Evolutionary conservation across 2,113 vertebrate genomes (phyloP), one percentile per base, ranked within the genome.

Genomic region (Charadrius vociferus): DNA sequence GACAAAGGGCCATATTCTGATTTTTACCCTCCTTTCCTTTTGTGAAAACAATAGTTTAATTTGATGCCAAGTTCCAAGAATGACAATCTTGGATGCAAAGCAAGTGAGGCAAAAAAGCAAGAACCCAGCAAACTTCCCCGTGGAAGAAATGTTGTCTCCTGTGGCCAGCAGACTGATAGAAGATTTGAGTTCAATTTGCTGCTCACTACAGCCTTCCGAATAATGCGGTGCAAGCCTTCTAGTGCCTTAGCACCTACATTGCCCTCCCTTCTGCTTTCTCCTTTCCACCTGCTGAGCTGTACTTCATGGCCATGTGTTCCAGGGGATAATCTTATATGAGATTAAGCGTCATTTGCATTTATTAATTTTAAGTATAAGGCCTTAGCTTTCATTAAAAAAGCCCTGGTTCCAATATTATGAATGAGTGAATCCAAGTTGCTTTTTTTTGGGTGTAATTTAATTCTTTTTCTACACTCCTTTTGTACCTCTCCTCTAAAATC

Each of bases 11-110:
- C 47, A 22, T 29, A 21, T 49, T 86, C 86, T 63, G 73, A 56
- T 92, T 96, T 92, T 23, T 59, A 65, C 58, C 39, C 75, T 70
- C 53, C 62, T 87, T 41, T 87, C 43, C 43, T 68, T 88, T 79
- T 75, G 50, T 89, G 62, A 78, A 87, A 91, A 78, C 82, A 81
- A 8, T 94, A 56, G 93, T 92, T 95, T 61, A 81, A 49, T 93
- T 94, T 92, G 65, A 84, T 84, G 91, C 43, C 37, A 41, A 80
- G 68, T 79, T 93, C 82, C 47, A 43, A 37, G 65, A 84, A 74
- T 84, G 56, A 85, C 61, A 89, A 24, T 30, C 32, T 73, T 52
- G 39, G 71, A 59, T 92, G 59, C 53, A 66, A 93, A 96, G 79
- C 67, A 81, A 73, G 67, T 29, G 53, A 70, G 55, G 67, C 30